phyloP scores from a whole-genome alignment of 2,113 vertebrate species.

The Lynx canadensis region DNA sequence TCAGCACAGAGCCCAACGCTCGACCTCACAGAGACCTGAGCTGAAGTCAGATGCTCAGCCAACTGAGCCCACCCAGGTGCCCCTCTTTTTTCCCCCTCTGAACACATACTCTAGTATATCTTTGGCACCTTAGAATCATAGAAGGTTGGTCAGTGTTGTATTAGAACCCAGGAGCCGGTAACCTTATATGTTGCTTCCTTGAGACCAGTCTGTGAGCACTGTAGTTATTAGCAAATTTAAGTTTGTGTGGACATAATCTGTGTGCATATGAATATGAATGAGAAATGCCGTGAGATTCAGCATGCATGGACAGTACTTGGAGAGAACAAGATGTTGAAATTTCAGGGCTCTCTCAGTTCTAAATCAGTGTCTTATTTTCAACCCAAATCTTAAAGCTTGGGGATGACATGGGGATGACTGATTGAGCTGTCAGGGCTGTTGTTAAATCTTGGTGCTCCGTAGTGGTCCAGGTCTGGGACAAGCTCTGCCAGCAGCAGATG shows the following conservation, averaged over 20 bases:
- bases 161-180: neutral
- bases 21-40: no score
- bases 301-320: neutral
- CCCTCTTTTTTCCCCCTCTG: neutral
- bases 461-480: neutral
- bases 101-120: neutral
- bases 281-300: constrained; percentile 26
- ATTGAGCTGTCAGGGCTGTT: neutral
- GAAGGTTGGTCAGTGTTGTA: constrained; percentile 13
- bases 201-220: neutral
- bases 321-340: constrained; percentile 19
- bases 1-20: no score
- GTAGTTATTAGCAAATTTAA: constrained; percentile 44
- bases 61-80: no score
- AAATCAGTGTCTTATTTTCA: constrained; percentile 40
- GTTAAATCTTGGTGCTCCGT: neutral
- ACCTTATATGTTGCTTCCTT: constrained; percentile 24
- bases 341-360: neutral
- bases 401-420: neutral
- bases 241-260: neutral
- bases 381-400: constrained; percentile 33
- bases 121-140: neutral
- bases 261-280: constrained; percentile 5
- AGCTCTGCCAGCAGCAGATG: neutral
- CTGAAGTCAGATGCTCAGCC: no score